Evolutionary conservation across 1,140 invertebrate species (phyloP).

Genomic region (Asbolus verrucosus): DNA sequence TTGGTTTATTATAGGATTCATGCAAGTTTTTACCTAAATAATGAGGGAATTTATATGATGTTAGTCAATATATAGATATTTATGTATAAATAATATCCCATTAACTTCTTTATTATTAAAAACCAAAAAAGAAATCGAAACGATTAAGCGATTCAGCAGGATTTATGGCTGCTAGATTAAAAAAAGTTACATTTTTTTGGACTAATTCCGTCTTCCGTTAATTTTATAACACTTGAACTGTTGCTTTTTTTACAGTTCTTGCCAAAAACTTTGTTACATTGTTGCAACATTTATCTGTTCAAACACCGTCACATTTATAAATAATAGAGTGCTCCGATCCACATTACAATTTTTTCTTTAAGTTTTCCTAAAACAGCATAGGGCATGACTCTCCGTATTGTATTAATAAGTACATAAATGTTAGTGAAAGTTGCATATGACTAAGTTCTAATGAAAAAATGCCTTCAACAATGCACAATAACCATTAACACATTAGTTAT

Average conservation of each 20-base stretch:
- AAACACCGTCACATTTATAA: slow-evolving; percentile 7
- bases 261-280: background rate
- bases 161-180: too few species aligned
- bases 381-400: background rate
- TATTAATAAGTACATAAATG: background rate
- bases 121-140: too few species aligned
- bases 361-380: too few species aligned
- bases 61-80: too few species aligned
- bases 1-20: background rate
- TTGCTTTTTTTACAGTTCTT: slow-evolving; percentile 6
- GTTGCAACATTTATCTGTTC: background rate
- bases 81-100: too few species aligned
- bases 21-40: too few species aligned
- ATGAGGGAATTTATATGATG: too few species aligned
- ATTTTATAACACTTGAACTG: background rate
- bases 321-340: background rate
- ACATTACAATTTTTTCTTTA: background rate
- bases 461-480: background rate
- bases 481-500: background rate
- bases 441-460: background rate
- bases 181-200: background rate
- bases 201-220: slow-evolving; percentile 8
- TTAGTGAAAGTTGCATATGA: background rate
- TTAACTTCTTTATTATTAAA: too few species aligned
- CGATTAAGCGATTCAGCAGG: too few species aligned